Conservation (phyloP, 2,888 invertebrate species). For the Epicampocera succincta region DNA sequence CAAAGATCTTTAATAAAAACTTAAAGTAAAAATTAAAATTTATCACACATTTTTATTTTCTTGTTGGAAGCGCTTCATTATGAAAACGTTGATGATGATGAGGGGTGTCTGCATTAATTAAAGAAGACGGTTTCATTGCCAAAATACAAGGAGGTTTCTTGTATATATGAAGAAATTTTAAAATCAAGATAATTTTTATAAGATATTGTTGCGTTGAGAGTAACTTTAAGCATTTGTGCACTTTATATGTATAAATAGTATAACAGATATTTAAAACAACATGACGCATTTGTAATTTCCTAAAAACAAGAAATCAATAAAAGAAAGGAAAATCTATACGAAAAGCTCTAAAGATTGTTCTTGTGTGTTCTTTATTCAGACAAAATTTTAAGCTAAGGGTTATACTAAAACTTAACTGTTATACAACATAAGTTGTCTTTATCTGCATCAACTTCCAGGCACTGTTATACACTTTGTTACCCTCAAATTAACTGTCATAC, state of each 20-base stretch:
- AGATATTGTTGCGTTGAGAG: neutral
- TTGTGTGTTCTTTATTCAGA: no score
- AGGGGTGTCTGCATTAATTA: neutral
- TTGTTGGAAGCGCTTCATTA: neutral
- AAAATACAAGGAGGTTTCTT: conserved; percentile 14
- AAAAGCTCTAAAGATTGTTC: neutral
- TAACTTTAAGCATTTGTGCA: conserved; percentile 1
- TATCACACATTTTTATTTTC: conserved; percentile 36
- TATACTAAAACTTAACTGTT: no score
- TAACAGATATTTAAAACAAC: neutral
- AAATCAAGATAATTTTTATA: neutral
- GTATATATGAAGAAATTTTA: conserved; percentile 42
- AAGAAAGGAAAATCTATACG: no score
- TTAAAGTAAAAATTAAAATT: conserved; percentile 5
- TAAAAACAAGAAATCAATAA: no score
- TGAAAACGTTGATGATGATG: neutral
- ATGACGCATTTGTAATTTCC: no score
- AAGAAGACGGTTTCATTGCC: conserved; percentile 22
- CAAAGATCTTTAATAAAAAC: neutral
- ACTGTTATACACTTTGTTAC: no score
- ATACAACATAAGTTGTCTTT: no score
- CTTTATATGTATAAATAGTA: neutral
- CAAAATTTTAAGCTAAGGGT: no score
- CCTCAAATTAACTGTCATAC: no score
- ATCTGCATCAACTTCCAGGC: no score